A percentile compares a stretch with the other conserved stretches of the same genome.
These are phyloP conservation scores for Antitype chi DNA, from an alignment of 2,888 invertebrate genomes.

Conservation along the genomic window DNA sequence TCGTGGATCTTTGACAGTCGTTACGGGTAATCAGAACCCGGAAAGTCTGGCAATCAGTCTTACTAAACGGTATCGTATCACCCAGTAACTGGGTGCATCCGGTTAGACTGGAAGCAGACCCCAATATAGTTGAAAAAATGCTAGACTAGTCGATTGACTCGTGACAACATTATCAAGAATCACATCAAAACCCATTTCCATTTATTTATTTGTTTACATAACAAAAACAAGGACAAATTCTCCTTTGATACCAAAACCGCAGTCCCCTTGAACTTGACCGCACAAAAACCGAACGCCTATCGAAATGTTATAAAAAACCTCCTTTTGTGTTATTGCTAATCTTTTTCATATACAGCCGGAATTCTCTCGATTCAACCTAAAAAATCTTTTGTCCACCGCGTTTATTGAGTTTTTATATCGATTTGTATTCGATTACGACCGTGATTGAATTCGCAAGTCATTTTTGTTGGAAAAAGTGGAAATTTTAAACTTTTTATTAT, in stretches of 20 bases:
- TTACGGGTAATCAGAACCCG: too few species aligned
- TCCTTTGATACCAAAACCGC: conserved; percentile 35
- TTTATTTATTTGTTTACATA: conserved; percentile 14
- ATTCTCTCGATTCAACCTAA: conserved; percentile 68
- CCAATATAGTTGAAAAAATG: too few species aligned
- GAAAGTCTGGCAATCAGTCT: too few species aligned
- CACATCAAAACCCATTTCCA: background rate
- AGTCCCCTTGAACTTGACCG: conserved; percentile 69
- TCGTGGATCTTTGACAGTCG: too few species aligned
- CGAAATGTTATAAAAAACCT: conserved; percentile 63
- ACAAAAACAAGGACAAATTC: conserved; percentile 33
- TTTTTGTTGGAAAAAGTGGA: conserved; percentile 35
- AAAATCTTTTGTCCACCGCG: conserved; percentile 69
- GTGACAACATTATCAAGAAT: background rate
- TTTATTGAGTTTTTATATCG: conserved; percentile 61
- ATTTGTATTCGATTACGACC: conserved; percentile 51
- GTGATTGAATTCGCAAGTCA: conserved; percentile 50
- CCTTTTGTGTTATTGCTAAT: conserved; percentile 68
- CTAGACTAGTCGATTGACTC: too few species aligned
- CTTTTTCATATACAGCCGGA: conserved; percentile 72
- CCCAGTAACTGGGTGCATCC: too few species aligned
- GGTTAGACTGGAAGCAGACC: too few species aligned
- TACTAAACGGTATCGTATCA: too few species aligned
- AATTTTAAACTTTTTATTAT: background rate
- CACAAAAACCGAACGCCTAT: conserved; percentile 62